Evolutionary conservation across 2,113 vertebrate species (phyloP), one percentile per base, ranked within the genome.

Genomic region (Crotalus horridus): DNA sequence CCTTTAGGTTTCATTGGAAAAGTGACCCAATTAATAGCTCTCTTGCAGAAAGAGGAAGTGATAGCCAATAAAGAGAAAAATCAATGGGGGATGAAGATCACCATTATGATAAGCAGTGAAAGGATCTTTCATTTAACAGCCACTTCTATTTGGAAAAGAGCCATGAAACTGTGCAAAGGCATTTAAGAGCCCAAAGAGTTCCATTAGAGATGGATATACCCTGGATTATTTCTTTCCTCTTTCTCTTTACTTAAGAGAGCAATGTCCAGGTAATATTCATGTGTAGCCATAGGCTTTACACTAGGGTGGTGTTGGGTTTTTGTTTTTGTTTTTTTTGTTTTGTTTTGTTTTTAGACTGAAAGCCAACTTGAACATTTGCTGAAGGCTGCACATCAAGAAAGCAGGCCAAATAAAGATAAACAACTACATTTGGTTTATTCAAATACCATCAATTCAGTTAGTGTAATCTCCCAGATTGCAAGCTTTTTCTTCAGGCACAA

Each of bases 1-100:
- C 96, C 98, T 98, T 98, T 97, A 98, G 97, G 97, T 96, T 96
- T 97, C 92, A 96, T 97, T 97, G 96, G 97, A 98, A 98, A 98
- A 97, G 96, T 98, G 98, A 99, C 98, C 98, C 98, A 98, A 98
- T 98, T 98, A 99, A 98, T 98, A 96, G 98, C 97, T 98, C 98
- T 98, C 98, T 96, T 94, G 97, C 96, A 97, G 97, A 91, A 97
- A 85, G 96, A 98, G 99, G 98, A 99, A 99, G 98, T 98, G 98
- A 99, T 98, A 97, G 98, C 97, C 98, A 97, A 98, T 98, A 98
- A 98, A 98, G 96, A 2, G 93, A 96, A 96, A 95, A 95, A 96
- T 97, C 97, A 95, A 98, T 97, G 97, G 97, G 97, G 97, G 97
- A 97, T 69, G 97, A 98, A 97, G 96, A 24, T 93, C 2, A 29